These are phyloP conservation scores for Ashinkailepas kermadecensis DNA, from an alignment of 2,888 invertebrate species.

Conservation along the genomic window DNA sequence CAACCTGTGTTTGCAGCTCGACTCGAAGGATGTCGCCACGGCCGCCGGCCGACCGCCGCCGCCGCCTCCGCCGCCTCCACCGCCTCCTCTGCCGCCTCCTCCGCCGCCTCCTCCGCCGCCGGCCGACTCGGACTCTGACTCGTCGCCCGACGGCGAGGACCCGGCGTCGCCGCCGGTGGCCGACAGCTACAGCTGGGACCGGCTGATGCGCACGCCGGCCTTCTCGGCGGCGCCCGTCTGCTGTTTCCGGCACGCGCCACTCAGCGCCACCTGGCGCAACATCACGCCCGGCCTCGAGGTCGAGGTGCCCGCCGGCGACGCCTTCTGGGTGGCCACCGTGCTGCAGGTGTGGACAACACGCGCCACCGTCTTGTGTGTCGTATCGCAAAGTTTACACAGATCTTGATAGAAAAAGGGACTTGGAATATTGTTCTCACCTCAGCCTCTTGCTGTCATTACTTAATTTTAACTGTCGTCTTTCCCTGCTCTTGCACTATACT, in stretches of 20 bases:
- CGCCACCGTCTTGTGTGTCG: too few species aligned
- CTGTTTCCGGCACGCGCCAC: conserved; percentile 26
- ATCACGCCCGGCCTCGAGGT: not conserved
- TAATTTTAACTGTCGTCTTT: too few species aligned
- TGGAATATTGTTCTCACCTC: too few species aligned
- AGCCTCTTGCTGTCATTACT: too few species aligned
- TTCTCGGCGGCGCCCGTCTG: conserved; percentile 41
- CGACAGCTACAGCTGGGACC: not conserved
- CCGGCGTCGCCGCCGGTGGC: not conserved
- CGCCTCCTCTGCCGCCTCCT: too few species aligned
- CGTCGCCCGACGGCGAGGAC: not conserved
- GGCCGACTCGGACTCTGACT: too few species aligned
- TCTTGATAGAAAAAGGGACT: too few species aligned
- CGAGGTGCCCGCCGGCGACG: not conserved
- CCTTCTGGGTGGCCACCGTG: conserved; percentile 38
- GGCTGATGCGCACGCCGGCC: conserved; percentile 44
- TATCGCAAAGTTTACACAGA: too few species aligned
- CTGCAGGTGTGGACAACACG: conserved; percentile 68
- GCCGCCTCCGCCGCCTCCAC: not conserved
- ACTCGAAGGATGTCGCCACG: too few species aligned
- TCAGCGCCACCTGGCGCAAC: not conserved
- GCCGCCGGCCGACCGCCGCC: not conserved
- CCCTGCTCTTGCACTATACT: too few species aligned
- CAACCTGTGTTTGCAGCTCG: too few species aligned
- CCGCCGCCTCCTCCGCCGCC: too few species aligned